Evolutionary conservation across 2,797 vertebrate genomes (phyloP), one percentile per base, ranked within the genome.

Genomic region (Sphaeramia orbicularis): DNA sequence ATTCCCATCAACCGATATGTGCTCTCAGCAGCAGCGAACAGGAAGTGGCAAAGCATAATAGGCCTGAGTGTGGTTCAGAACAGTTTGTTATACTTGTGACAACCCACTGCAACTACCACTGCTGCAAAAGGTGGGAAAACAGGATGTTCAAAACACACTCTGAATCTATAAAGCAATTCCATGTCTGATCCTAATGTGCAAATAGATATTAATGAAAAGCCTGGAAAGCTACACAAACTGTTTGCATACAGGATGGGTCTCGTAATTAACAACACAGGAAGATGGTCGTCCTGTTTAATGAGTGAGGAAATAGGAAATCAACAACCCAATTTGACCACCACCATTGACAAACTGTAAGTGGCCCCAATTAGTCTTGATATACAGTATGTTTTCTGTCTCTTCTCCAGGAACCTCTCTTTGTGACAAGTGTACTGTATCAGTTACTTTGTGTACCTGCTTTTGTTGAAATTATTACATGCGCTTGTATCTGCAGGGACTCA

Each of bases 271-370:
- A 78, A 56, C 47, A 78, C 52, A 61, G 62, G 75, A 71, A 71
- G 57, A 76, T 57, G 19, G 30, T 21, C 38, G 47, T 75, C 74
- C 27, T 62, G 81, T 84, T 76, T 81, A 86, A 87, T 71, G 58
- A 86, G 73, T 56, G 50, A 59, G 71, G 63, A 84, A 85, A 88
- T 79, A 75, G 76, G 66, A 87, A 88, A 86, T 86, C 80, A 86
- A 83, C 78, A 69, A 76, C 70, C 59, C 58, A 67, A 68, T 75
- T 37, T 76, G 72, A 82, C 69, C 64, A 72, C 53, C 37, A 21
- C 50, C 59, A 78, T 71, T 76, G 78, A 89, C 84, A 84, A 73
- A 74, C 67, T 82, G 56, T 69, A 69, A 68, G 59, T 59, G 68
- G 69, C 76, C 65, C 84, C 78, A 84, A 82, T 85, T 81, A 78